These are phyloP conservation scores for Arrhamphus sclerolepis DNA, from an alignment of 2,797 vertebrate species.

Conservation along the genomic window DNA sequence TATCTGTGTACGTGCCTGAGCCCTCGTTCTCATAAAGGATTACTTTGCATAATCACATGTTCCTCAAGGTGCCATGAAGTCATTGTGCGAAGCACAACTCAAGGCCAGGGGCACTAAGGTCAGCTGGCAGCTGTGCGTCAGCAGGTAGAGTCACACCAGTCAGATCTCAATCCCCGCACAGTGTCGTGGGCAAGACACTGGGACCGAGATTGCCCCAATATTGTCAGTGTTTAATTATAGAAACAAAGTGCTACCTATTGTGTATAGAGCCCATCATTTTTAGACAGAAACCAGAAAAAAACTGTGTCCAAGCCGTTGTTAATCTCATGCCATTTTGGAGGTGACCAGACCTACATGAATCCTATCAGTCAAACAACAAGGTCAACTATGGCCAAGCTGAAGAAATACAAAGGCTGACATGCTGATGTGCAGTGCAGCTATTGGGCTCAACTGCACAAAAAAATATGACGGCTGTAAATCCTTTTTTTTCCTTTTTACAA, in stretches of 20 bases:
- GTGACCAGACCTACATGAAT: conserved; percentile 19
- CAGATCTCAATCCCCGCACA: too few species aligned
- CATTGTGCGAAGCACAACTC: conserved; percentile 33
- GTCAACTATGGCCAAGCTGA: conserved; percentile 33
- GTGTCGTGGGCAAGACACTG: too few species aligned
- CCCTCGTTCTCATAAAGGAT: conserved; percentile 37
- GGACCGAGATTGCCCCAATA: too few species aligned
- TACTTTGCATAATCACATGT: conserved; percentile 32
- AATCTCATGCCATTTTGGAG: background rate
- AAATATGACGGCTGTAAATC: conserved; percentile 77
- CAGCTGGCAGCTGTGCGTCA: background rate
- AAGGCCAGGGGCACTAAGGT: conserved; percentile 52
- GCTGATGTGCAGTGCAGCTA: conserved; percentile 70
- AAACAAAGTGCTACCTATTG: too few species aligned
- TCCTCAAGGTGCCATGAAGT: conserved; percentile 33
- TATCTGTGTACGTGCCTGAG: conserved; percentile 57
- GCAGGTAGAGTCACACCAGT: too few species aligned
- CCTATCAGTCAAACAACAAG: conserved; percentile 80
- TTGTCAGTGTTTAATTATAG: too few species aligned
- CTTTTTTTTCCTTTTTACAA: conserved; percentile 52
- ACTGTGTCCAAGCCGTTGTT: too few species aligned
- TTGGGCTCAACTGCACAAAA: conserved; percentile 74
- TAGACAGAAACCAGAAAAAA: too few species aligned
- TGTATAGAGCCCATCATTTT: too few species aligned
- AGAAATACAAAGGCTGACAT: conserved; percentile 3